phyloP scores from a whole-genome alignment of 2,113 vertebrate species.

The Mastomys coucha region DNA sequence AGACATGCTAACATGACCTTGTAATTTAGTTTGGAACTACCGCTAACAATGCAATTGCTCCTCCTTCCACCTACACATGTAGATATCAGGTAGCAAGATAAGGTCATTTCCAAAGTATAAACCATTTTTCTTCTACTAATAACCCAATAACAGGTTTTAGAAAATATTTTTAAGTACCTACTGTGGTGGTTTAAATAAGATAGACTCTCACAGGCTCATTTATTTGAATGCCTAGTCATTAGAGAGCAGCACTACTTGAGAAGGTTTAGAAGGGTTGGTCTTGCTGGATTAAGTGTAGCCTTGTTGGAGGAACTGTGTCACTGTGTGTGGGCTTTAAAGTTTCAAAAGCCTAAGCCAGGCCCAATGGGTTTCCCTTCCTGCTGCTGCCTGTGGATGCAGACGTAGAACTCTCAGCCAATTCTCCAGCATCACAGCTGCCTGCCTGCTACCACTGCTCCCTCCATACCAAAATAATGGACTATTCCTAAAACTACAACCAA shows the following conservation, averaged over 20 bases:
- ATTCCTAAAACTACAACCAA: not conserved
- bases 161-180: slow-evolving; percentile 1
- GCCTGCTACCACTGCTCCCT: not conserved
- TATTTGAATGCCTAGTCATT: not conserved
- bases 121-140: not conserved
- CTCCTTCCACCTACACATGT: not conserved
- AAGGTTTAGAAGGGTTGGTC: not conserved
- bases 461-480: not conserved
- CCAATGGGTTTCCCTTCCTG: not conserved
- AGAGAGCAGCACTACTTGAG: not conserved
- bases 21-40: not conserved
- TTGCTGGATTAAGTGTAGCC: not conserved
- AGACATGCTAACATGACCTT: not conserved
- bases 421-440: not conserved
- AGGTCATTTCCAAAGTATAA: not conserved
- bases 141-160: not conserved
- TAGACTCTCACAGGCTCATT: not conserved
- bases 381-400: not conserved
- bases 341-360: not conserved
- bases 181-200: not conserved
- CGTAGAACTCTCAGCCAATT: not conserved
- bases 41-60: not conserved
- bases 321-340: not conserved
- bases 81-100: not conserved
- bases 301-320: not conserved